Conservation (phyloP, 2,797 vertebrate species). For the Zenarchopterus dispar region DNA sequence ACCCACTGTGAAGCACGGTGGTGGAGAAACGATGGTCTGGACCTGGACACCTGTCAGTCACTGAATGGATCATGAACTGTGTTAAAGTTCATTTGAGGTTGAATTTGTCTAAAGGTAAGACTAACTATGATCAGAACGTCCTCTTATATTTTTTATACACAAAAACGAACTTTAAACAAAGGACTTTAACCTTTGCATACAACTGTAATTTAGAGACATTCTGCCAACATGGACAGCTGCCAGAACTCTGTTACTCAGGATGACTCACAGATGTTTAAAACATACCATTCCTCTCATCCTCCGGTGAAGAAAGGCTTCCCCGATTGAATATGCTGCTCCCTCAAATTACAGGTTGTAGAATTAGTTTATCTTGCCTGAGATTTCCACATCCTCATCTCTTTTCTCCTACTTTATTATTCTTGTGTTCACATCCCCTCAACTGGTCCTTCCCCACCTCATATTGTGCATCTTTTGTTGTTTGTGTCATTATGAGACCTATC, state of each 20-base stretch:
- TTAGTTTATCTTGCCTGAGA: conserved; percentile 39
- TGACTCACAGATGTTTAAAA: conserved; percentile 50
- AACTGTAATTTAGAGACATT: background rate
- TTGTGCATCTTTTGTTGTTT: conserved; percentile 55
- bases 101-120: too few species aligned
- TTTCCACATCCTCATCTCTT: conserved; percentile 40
- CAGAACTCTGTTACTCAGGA: conserved; percentile 39
- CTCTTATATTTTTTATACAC: too few species aligned
- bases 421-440: background rate
- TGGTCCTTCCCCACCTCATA: conserved; percentile 3
- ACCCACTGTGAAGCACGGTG: too few species aligned
- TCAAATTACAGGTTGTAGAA: conserved; percentile 65
- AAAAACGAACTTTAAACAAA: too few species aligned
- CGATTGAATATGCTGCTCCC: conserved; percentile 63
- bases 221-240: conserved; percentile 32
- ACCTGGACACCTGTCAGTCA: too few species aligned
- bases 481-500: conserved; percentile 41
- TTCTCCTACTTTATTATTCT: background rate
- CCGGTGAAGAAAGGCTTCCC: conserved; percentile 50
- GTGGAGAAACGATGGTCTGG: too few species aligned
- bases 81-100: too few species aligned
- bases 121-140: too few species aligned
- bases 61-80: too few species aligned
- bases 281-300: conserved; percentile 24
- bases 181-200: too few species aligned